Evolutionary conservation across 92 coral and sea anemone genomes (phyloP), one percentile per base, ranked within the genome.

Genomic region (Muricea muricata): DNA sequence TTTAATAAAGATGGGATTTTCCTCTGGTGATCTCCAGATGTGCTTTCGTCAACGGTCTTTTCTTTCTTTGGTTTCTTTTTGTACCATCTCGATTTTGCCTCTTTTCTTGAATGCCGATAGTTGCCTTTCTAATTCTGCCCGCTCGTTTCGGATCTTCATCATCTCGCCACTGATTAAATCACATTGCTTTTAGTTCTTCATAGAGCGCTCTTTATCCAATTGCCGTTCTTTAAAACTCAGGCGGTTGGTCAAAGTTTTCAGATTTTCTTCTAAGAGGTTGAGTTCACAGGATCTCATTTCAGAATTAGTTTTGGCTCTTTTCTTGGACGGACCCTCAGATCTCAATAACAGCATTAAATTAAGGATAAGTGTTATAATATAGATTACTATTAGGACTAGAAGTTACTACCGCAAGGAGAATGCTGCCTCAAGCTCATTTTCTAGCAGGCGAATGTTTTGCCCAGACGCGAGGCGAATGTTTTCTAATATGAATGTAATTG

Each of bases 211-310:
- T 45, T 87, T 87, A 37, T 87, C 87, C 31, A 87, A 47, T n/a
- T 80, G 83, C 71, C 82, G 87, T 35, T 81, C 60, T 66, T 87
- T 87, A 3, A 81, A n/a, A 70, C 74, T 79, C 39, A 87, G 87
- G 84, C 87, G 90, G 74, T 55, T 81, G 37, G 24, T 47, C 77
- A 72, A 74, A 20, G 81, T 72, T 55, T 87, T 73, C 73, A 69
- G 39, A 63, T 87, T 73, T 18, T 87, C 90, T 81, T 70, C 82
- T 69, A 87, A 52, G 58, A 80, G 47, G 65, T 81, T 78, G 14
- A 81, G 40, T 66, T 87, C 87, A 21, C 91, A 75, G 33, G 91
- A 77, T 65, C 83, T 57, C 35, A 81, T 83, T 72, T 87, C 91
- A 24, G 91, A 52, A 26, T 71, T 74, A 34, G 74, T 42, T 73